A percentile compares a stretch with the other conserved stretches of the same genome.
These are phyloP conservation scores for Xanthostigma xanthostigma DNA, from an alignment of 2,888 invertebrate species.

Conservation along the genomic window DNA sequence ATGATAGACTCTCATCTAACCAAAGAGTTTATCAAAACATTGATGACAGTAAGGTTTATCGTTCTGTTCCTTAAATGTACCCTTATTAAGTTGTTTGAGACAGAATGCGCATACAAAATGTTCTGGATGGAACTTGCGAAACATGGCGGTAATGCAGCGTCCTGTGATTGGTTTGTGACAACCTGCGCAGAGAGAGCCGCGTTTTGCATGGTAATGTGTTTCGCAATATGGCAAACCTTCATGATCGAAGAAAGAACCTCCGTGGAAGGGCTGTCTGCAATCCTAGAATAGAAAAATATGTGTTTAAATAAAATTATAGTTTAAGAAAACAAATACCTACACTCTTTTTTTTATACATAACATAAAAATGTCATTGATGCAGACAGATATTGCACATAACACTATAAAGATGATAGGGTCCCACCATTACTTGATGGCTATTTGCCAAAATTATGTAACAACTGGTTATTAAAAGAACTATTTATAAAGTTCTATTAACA, in stretches of 20 bases:
- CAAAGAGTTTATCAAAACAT: conserved; percentile 95
- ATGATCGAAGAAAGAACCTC: conserved; percentile 97
- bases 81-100: conserved; percentile 92
- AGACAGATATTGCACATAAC: too few relatives aligned
- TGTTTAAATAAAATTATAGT: too few relatives aligned
- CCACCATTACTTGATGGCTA: too few relatives aligned
- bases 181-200: conserved; percentile 93
- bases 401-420: too few relatives aligned
- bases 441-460: too few relatives aligned
- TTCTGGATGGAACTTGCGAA: conserved; percentile 96
- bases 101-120: conserved; percentile 99
- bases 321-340: too few relatives aligned
- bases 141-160: conserved; percentile 98
- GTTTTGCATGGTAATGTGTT: conserved; percentile 94
- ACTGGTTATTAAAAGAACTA: too few relatives aligned
- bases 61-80: conserved; percentile 98
- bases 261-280: conserved; percentile 91
- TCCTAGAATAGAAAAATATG: conserved; percentile 49
- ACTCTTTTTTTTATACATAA: too few relatives aligned
- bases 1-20: conserved; percentile 33
- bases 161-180: conserved; percentile 96
- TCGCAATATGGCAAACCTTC: conserved; percentile 97
- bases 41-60: conserved; percentile 97
- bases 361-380: too few relatives aligned
- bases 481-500: too few relatives aligned